phyloP scores from a whole-genome alignment of 1,140 invertebrate genomes.

The Drosophila auraria region DNA sequence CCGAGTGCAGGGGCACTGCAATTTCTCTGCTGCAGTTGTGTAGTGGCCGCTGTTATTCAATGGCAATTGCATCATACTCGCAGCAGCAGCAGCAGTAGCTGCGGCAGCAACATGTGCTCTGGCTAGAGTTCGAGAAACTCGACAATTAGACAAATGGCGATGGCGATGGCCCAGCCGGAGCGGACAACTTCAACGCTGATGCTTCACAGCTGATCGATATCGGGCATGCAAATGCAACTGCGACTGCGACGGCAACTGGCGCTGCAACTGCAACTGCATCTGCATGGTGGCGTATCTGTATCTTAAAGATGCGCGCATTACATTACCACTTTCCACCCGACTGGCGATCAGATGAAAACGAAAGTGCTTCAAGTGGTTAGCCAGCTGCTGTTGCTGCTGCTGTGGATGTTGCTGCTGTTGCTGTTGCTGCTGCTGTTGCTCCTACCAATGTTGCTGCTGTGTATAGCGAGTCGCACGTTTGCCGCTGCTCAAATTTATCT shows the following conservation, averaged over 20 bases:
- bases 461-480: slow-evolving; percentile 63
- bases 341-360: slow-evolving; percentile 79
- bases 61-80: slow-evolving; percentile 70
- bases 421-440: slow-evolving; percentile 18
- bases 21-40: slow-evolving; percentile 51
- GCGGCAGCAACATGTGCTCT: slow-evolving; percentile 36
- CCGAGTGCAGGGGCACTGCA: slow-evolving; percentile 44
- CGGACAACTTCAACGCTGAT: slow-evolving; percentile 45
- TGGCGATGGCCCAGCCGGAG: slow-evolving; percentile 18
- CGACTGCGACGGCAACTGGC: slow-evolving; percentile 20
- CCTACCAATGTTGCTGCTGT: slow-evolving; percentile 25
- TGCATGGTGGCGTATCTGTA: slow-evolving; percentile 46
- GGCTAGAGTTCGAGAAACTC: slow-evolving; percentile 76
- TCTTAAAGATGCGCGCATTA: slow-evolving; percentile 76
- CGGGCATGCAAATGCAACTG: slow-evolving; percentile 59
- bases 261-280: slow-evolving; percentile 27
- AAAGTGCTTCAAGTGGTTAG: slow-evolving; percentile 78
- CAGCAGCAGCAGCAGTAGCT: slow-evolving; percentile 29
- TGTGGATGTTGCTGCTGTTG: slow-evolving; percentile 36
- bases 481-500: slow-evolving; percentile 53
- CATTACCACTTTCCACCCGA: slow-evolving; percentile 78
- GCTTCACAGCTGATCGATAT: slow-evolving; percentile 77
- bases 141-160: slow-evolving; percentile 65
- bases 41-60: slow-evolving; percentile 62
- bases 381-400: slow-evolving; percentile 47